Percentiles rank a stretch among this genome's conserved stretches.
Conservation (phyloP, 2,888 invertebrate genomes). For the Brachyptera risi region DNA sequence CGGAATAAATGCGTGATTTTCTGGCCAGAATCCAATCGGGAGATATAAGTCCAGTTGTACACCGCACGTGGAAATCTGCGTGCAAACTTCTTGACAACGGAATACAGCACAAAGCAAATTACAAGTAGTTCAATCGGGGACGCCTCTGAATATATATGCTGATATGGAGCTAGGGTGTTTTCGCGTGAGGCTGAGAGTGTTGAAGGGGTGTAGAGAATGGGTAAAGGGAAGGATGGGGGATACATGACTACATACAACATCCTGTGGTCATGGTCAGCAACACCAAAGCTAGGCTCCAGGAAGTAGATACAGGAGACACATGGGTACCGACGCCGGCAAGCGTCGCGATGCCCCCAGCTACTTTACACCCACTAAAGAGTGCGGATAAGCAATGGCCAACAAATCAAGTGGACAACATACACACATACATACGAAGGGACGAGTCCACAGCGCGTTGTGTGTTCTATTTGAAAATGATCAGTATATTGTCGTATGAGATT, state of each 20-base stretch:
- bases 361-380: neutral
- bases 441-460: too few relatives aligned
- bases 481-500: too few relatives aligned
- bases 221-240: neutral
- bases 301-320: conserved; percentile 27
- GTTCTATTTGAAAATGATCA: too few relatives aligned
- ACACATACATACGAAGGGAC: too few relatives aligned
- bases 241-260: conserved; percentile 22
- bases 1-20: conserved; percentile 27
- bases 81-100: conserved; percentile 26
- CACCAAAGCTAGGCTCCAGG: conserved; percentile 23
- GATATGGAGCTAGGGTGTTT: too few relatives aligned
- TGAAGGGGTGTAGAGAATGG: neutral
- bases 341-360: neutral
- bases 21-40: conserved; percentile 26
- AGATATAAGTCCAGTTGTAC: too few relatives aligned
- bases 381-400: too few relatives aligned
- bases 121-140: conserved; percentile 18
- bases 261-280: conserved; percentile 24
- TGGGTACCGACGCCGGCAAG: neutral
- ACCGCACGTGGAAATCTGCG: conserved; percentile 6
- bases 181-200: too few relatives aligned
- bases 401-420: conserved; percentile 3
- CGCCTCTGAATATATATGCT: neutral
- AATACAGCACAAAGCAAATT: conserved; percentile 21